phyloP scores from a whole-genome alignment of 2,797 vertebrate genomes.

The Amphiprion clarkii region DNA sequence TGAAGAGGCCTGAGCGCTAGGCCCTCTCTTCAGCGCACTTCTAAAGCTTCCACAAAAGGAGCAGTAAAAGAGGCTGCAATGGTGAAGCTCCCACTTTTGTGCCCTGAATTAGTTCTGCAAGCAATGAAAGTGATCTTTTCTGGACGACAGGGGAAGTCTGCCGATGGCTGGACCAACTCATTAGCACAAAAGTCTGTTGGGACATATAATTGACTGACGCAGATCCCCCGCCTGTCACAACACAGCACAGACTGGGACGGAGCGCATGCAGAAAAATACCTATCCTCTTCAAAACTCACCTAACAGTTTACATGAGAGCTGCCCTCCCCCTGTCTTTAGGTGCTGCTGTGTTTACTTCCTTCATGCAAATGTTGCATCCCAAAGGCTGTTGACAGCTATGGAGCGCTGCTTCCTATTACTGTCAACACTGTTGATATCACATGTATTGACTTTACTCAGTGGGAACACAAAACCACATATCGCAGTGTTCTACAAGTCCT shows the following conservation, averaged over 20 bases:
- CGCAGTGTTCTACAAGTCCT: background rate
- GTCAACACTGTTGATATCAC: slow-evolving; percentile 71
- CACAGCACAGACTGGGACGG: slow-evolving; percentile 69
- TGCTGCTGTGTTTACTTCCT: slow-evolving; percentile 76
- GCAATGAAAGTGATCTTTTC: slow-evolving; percentile 99
- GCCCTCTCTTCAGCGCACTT: slow-evolving; percentile 98
- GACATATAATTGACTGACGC: slow-evolving; percentile 99
- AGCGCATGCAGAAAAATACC: slow-evolving; percentile 69
- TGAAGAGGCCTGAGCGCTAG: slow-evolving; percentile 98
- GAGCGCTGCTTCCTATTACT: slow-evolving; percentile 74
- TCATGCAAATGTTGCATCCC: slow-evolving; percentile 74
- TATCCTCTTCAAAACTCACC: slow-evolving; percentile 77
- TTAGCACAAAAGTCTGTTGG: slow-evolving; percentile 99
- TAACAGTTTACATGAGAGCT: slow-evolving; percentile 64
- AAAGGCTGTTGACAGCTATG: slow-evolving; percentile 55
- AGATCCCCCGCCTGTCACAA: slow-evolving; percentile 87
- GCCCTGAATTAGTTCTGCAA: slow-evolving; percentile 99
- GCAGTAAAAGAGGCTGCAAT: slow-evolving; percentile 99
- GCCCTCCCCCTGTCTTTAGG: slow-evolving; percentile 65
- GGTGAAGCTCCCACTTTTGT: slow-evolving; percentile 99
- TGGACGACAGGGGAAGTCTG: slow-evolving; percentile 99
- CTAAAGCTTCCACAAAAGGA: slow-evolving; percentile 99
- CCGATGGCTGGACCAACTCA: slow-evolving; percentile 98
- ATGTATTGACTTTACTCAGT: slow-evolving; percentile 65
- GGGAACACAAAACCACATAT: slow-evolving; percentile 53